Percentiles rank a stretch among this genome's conserved stretches.
Conservation (phyloP, 2,113 vertebrate genomes). For the Circaetus cinerascens region DNA sequence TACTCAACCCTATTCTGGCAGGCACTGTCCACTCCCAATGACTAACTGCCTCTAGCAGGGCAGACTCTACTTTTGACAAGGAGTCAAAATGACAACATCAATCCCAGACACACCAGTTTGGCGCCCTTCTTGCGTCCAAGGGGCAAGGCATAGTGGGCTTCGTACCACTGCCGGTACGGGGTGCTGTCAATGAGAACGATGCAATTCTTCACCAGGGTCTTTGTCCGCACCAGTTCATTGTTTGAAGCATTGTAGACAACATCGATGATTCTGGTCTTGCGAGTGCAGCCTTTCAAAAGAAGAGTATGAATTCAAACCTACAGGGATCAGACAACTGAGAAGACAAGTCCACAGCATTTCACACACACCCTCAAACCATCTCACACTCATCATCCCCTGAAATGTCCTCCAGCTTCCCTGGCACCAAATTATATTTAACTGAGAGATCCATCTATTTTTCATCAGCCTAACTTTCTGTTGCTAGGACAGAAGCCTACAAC, state of each 20-base stretch:
- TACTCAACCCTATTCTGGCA: neutral
- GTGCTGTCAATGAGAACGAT: conserved; percentile 92
- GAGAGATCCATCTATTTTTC: neutral
- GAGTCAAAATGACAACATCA: neutral
- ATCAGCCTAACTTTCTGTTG: neutral
- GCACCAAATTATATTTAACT: neutral
- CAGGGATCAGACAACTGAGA: neutral
- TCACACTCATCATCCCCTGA: neutral
- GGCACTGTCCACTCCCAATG: rapidly evolving
- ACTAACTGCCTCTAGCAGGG: neutral
- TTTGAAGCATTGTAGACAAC: conserved; percentile 99
- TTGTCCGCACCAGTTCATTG: conserved; percentile 97
- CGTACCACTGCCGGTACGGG: conserved; percentile 97
- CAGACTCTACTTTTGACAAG: neutral
- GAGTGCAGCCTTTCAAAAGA: conserved; percentile 86
- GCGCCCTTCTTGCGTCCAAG: conserved; percentile 98
- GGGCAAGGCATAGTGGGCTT: conserved; percentile 92
- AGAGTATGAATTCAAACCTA: neutral
- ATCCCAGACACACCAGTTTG: conserved; percentile 82
- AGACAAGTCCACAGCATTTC: neutral
- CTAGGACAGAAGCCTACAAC: neutral
- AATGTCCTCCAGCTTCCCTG: neutral
- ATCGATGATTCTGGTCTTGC: conserved; percentile 97
- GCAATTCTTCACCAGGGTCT: conserved; percentile 98
- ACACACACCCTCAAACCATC: neutral